Percentiles rank a stretch among this genome's conserved stretches.
Conservation (phyloP, 1,140 invertebrate genomes). For the Drosophila subobscura region DNA sequence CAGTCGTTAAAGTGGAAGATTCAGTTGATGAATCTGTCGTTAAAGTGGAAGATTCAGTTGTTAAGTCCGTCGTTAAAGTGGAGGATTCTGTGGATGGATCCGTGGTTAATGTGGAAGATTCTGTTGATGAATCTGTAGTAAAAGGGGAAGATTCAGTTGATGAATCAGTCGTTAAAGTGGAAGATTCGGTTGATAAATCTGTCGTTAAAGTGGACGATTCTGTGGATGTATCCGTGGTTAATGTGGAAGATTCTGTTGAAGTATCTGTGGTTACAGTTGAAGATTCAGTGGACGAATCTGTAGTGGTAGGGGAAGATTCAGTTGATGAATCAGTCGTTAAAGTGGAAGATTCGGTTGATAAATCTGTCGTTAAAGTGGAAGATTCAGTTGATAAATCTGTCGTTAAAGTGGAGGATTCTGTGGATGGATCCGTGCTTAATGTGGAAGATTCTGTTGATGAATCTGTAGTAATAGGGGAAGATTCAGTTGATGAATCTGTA, state of each 20-base stretch:
- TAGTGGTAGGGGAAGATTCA: conserved; percentile 1
- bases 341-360: neutral
- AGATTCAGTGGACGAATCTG: neutral
- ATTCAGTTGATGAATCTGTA: conserved; percentile 1
- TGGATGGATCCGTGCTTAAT: conserved; percentile 9
- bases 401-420: neutral
- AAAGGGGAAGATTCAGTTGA: conserved; percentile 2
- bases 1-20: neutral
- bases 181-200: neutral
- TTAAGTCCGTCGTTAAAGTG: neutral
- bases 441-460: conserved; percentile 2
- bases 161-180: conserved; percentile 1
- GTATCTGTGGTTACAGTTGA: neutral
- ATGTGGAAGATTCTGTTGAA: neutral
- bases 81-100: conserved; percentile 4
- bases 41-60: neutral
- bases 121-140: neutral
- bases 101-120: neutral
- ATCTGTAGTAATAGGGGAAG: neutral
- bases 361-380: neutral
- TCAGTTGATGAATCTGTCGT: conserved; percentile 3
- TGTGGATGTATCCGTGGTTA: conserved; percentile 1
- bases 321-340: conserved; percentile 5
- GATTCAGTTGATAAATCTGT: neutral
- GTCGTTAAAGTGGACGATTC: conserved; percentile 3